phyloP scores from a whole-genome alignment of 2,113 vertebrate genomes.

The Pycnonotus jocosus region DNA sequence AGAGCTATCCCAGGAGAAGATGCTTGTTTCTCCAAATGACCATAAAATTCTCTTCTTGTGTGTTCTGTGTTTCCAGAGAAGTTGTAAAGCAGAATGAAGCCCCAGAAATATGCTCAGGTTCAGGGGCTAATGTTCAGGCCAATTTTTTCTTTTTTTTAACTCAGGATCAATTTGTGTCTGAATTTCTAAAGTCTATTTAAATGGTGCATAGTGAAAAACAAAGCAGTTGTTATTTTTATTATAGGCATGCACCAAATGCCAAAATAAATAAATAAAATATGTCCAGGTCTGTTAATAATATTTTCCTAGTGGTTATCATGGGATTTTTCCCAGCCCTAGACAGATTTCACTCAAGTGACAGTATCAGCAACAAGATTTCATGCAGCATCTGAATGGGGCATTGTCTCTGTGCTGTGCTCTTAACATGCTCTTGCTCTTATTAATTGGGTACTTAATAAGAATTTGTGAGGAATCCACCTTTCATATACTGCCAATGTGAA shows the following conservation, averaged over 20 bases:
- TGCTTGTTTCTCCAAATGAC: not conserved
- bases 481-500: constrained; percentile 38
- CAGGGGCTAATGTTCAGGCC: not conserved
- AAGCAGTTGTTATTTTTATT: not conserved
- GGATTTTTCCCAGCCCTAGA: not conserved
- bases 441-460: constrained; percentile 55
- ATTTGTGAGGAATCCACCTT: constrained; percentile 56
- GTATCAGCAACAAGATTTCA: constrained; percentile 38
- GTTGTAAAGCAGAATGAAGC: not conserved
- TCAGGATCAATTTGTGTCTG: not conserved
- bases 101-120: not conserved
- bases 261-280: not conserved
- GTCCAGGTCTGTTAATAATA: not conserved
- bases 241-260: not conserved
- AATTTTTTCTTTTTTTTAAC: not conserved
- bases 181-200: not conserved
- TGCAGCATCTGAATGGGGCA: constrained; percentile 14
- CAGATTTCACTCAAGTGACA: constrained; percentile 6
- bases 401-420: constrained; percentile 9
- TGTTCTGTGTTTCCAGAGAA: not conserved
- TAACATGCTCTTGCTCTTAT: constrained; percentile 7
- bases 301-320: not conserved
- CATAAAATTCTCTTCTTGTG: not conserved
- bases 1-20: not conserved
- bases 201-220: not conserved